Percentiles rank a stretch among this genome's conserved stretches.
Evolutionary conservation across 2,888 invertebrate genomes (phyloP).

Genomic region (Drosophila barbarae): DNA sequence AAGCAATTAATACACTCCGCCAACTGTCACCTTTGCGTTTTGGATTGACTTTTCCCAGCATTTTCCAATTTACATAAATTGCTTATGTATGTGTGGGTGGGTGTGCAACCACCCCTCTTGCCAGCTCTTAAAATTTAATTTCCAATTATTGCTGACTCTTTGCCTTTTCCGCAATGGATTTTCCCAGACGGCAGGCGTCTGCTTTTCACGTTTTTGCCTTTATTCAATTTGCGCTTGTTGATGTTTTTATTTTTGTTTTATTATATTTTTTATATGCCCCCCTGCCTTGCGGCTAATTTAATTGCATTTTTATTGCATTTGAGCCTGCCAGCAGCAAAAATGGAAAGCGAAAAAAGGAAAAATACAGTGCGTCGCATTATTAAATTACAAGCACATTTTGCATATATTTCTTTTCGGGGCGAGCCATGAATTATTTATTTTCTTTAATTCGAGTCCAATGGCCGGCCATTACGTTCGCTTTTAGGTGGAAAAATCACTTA

Average conservation of each 20-base stretch:
- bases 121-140: constrained; percentile 64
- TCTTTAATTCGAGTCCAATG: constrained; percentile 12
- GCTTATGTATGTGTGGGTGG: neutral
- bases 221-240: constrained; percentile 58
- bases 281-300: constrained; percentile 70
- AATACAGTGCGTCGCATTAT: constrained; percentile 42
- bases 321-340: constrained; percentile 29
- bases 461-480: constrained; percentile 22
- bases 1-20: constrained; percentile 66
- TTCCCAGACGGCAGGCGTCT: constrained; percentile 22
- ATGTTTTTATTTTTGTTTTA: constrained; percentile 46
- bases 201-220: constrained; percentile 35
- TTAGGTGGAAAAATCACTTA: constrained; percentile 23
- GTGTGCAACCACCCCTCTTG: neutral
- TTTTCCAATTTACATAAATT: constrained; percentile 69
- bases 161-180: constrained; percentile 31
- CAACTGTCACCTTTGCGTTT: constrained; percentile 40
- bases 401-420: constrained; percentile 4
- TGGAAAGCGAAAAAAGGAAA: constrained; percentile 34
- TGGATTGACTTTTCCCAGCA: constrained; percentile 67
- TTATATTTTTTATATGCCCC: constrained; percentile 28
- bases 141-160: constrained; percentile 63
- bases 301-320: constrained; percentile 73
- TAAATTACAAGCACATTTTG: constrained; percentile 52
- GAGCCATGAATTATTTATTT: constrained; percentile 30